Evolutionary conservation across 2,888 invertebrate genomes (phyloP).

Genomic region (Nemotelus pantherinus): DNA sequence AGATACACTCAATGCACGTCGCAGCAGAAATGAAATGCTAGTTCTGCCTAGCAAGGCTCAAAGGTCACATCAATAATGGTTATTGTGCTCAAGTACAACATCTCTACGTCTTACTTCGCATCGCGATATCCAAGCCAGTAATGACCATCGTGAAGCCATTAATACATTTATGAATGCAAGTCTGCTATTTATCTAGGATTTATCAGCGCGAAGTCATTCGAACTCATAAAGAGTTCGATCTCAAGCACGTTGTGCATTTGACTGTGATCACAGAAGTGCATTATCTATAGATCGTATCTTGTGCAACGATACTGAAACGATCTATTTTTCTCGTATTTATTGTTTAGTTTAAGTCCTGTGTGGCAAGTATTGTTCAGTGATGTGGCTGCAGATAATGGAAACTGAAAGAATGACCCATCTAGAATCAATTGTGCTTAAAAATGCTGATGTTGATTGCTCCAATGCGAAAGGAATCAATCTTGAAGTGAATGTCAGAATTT

Average conservation of each 20-base stretch:
- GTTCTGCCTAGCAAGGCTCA: background rate
- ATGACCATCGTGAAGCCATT: constrained; percentile 5
- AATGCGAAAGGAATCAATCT: too few relatives aligned
- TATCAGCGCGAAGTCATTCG: constrained; percentile 1
- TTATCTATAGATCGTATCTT: constrained; percentile 4
- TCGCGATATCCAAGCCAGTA: background rate
- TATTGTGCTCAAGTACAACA: background rate
- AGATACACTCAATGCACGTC: too few relatives aligned
- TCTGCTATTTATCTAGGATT: constrained; percentile 7
- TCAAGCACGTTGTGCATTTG: constrained; percentile 20
- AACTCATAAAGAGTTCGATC: constrained; percentile 11
- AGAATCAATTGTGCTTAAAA: too few relatives aligned
- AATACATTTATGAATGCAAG: constrained; percentile 16
- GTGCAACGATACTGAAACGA: too few relatives aligned
- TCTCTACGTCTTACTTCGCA: background rate
- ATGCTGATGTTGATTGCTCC: too few relatives aligned
- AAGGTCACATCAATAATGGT: constrained; percentile 28
- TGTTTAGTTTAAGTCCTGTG: too few relatives aligned
- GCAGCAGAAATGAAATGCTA: too few relatives aligned
- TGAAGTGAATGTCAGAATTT: too few relatives aligned
- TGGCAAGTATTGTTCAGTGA: too few relatives aligned
- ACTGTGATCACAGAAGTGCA: background rate
- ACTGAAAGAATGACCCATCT: too few relatives aligned
- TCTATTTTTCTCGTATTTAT: too few relatives aligned
- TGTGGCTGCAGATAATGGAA: too few relatives aligned